These are phyloP conservation scores for Chaunax sp. DNA, from an alignment of 2,797 vertebrate species.

Conservation along the genomic window DNA sequence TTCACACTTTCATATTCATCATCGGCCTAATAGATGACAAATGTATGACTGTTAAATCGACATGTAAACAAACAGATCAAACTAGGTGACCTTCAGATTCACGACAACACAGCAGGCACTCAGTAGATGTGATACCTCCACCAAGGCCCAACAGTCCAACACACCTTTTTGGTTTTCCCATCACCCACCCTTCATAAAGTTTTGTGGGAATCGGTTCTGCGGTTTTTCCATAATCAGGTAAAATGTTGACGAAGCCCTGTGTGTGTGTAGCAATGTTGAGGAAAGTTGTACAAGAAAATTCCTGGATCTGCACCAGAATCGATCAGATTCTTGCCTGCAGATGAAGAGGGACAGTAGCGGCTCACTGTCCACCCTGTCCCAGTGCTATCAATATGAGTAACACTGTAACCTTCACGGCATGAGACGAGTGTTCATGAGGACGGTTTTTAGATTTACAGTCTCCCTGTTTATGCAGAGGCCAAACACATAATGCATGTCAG, in stretches of 20 bases:
- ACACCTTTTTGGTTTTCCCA: background rate
- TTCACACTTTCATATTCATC: background rate
- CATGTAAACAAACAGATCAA: conserved; percentile 2
- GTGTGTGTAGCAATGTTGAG: too few species aligned
- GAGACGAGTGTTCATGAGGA: background rate
- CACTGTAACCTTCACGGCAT: background rate
- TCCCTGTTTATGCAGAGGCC: background rate
- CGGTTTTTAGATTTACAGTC: background rate
- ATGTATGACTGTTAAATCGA: background rate
- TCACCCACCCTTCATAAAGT: too few species aligned
- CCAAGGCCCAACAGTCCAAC: too few species aligned
- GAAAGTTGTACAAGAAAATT: too few species aligned
- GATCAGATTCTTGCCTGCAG: too few species aligned
- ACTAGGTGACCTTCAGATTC: conserved; percentile 17
- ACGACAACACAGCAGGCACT: background rate
- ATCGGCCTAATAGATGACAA: conserved; percentile 8
- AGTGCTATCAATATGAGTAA: background rate
- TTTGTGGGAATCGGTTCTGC: too few species aligned
- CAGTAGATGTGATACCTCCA: too few species aligned
- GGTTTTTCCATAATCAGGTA: background rate
- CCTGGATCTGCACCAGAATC: too few species aligned
- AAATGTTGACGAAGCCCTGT: too few species aligned
- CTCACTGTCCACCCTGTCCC: background rate
- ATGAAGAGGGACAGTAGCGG: background rate
- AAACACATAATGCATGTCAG: background rate